These are phyloP conservation scores for Pentalonia nigronervosa DNA, from an alignment of 1,140 invertebrate genomes.

Conservation along the genomic window DNA sequence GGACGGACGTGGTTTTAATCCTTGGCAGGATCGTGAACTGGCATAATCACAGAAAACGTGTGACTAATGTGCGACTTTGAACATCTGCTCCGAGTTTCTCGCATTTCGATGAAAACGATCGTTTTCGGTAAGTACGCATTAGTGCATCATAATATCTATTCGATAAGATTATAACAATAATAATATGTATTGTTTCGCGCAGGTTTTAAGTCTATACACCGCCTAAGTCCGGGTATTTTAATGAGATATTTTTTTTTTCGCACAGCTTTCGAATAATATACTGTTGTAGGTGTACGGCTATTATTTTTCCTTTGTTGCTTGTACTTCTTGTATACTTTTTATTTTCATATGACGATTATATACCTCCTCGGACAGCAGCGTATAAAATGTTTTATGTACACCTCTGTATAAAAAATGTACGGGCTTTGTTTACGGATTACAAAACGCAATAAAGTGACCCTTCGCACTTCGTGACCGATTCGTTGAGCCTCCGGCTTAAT, in stretches of 20 bases:
- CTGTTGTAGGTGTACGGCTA: background rate
- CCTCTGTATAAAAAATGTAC: background rate
- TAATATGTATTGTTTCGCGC: background rate
- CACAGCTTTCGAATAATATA: background rate
- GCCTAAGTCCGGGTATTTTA: background rate
- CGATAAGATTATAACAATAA: background rate
- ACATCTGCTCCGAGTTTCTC: conserved; percentile 30
- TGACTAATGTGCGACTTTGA: conserved; percentile 40
- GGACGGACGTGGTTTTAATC: conserved; percentile 5
- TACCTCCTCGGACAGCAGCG: background rate
- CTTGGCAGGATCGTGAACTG: conserved; percentile 27
- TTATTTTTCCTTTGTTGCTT: background rate
- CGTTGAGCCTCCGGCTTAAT: conserved; percentile 14
- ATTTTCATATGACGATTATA: background rate
- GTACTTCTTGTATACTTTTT: background rate
- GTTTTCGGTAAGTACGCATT: background rate
- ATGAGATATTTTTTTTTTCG: background rate
- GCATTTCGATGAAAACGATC: background rate
- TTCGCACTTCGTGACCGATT: conserved; percentile 32
- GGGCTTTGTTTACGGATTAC: background rate
- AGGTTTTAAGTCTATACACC: background rate
- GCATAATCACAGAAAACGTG: conserved; percentile 37
- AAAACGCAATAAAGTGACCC: background rate
- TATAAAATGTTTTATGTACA: background rate
- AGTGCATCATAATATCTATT: background rate